A percentile compares a stretch with the other conserved stretches of the same genome.
Evolutionary conservation across 2,888 invertebrate genomes (phyloP).

Genomic region (Epinotia ramella): DNA sequence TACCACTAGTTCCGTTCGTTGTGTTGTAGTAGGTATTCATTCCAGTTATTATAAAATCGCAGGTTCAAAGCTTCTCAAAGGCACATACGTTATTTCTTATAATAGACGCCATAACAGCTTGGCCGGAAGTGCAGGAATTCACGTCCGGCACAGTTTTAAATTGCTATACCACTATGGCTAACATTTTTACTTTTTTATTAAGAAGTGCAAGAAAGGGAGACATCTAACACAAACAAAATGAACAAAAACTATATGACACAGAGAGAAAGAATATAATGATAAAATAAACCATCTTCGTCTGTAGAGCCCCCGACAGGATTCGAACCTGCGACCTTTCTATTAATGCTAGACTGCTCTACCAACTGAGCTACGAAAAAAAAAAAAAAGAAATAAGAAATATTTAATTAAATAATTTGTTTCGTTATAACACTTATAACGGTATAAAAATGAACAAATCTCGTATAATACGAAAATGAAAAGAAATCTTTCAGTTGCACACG

Average conservation of each 20-base stretch:
- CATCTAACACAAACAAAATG: background rate
- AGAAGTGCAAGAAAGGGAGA: background rate
- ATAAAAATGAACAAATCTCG: background rate
- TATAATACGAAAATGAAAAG: slow-evolving; percentile 1
- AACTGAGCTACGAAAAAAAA: too few relatives aligned
- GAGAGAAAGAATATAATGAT: too few relatives aligned
- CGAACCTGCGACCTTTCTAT: too few relatives aligned
- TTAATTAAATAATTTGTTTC: too few relatives aligned
- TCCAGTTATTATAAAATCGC: background rate
- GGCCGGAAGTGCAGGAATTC: slow-evolving; percentile 17
- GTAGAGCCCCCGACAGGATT: too few relatives aligned
- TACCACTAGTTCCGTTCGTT: background rate
- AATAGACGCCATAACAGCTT: background rate
- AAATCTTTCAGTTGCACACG: slow-evolving; percentile 26
- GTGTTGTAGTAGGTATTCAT: background rate
- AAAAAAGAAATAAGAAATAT: too few relatives aligned
- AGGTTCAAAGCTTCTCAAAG: too few relatives aligned
- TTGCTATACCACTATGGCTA: background rate
- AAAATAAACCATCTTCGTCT: too few relatives aligned
- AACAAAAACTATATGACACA: too few relatives aligned
- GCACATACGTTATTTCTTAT: background rate
- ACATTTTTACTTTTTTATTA: background rate
- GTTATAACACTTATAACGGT: too few relatives aligned
- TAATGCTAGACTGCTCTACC: too few relatives aligned
- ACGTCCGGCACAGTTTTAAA: slow-evolving; percentile 25